Percentiles rank a stretch among this genome's conserved stretches.
These are phyloP conservation scores for Spodoptera exigua DNA, from an alignment of 2,888 invertebrate genomes.

Conservation along the genomic window DNA sequence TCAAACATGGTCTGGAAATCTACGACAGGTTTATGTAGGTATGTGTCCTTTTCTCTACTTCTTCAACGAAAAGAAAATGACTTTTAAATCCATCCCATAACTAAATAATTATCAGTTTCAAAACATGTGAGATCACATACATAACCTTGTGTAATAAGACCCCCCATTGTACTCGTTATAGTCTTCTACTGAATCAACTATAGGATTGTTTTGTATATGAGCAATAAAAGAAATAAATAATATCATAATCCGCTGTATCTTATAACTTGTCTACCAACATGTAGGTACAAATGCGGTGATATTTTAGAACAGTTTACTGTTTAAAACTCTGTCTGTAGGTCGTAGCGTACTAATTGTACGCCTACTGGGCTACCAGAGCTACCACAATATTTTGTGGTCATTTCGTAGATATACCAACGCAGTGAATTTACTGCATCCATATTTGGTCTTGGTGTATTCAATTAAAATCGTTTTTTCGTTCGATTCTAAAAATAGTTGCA, in stretches of 20 bases:
- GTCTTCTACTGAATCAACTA: too few relatives aligned
- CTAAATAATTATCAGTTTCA: too few relatives aligned
- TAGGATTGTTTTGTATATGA: too few relatives aligned
- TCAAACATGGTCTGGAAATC: too few relatives aligned
- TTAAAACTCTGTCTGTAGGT: slow-evolving; percentile 50
- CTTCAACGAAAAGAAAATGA: too few relatives aligned
- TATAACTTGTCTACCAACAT: slow-evolving; percentile 14
- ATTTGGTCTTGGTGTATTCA: slow-evolving; percentile 32
- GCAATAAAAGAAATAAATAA: too few relatives aligned
- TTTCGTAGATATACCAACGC: slow-evolving; percentile 21
- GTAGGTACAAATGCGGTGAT: slow-evolving; percentile 41
- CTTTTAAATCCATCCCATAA: too few relatives aligned
- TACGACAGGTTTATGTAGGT: too few relatives aligned
- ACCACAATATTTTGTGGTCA: slow-evolving; percentile 35
- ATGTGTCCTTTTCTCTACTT: too few relatives aligned
- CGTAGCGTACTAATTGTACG: slow-evolving; percentile 52
- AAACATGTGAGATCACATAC: too few relatives aligned
- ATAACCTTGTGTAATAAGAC: too few relatives aligned
- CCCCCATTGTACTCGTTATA: too few relatives aligned
- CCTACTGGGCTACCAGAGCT: slow-evolving; percentile 39
- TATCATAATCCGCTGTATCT: slow-evolving; percentile 23
- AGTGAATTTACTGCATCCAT: slow-evolving; percentile 6
- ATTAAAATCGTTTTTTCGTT: slow-evolving; percentile 22
- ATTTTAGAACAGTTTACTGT: slow-evolving; percentile 51
- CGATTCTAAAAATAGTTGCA: slow-evolving; percentile 29